phyloP scores from a whole-genome alignment of 2,113 vertebrate species.

The Cryptomyrus ogoouensis region DNA sequence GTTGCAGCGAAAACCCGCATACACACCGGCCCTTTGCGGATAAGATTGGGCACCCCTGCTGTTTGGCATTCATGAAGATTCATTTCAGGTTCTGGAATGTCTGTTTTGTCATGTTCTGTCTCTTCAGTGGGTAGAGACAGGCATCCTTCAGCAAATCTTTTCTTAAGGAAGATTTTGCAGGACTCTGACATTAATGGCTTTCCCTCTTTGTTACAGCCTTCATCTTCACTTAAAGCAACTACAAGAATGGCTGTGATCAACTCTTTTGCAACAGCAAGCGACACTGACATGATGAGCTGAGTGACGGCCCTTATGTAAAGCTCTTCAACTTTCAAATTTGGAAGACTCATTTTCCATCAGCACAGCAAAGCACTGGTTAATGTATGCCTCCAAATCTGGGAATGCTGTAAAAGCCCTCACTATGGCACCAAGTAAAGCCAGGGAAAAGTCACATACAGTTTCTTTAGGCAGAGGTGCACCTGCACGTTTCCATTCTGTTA shows the following conservation, averaged over 20 bases:
- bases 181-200: background rate
- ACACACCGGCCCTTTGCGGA: no score
- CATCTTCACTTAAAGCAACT: background rate
- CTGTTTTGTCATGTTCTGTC: background rate
- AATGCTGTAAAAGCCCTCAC: constrained; percentile 30
- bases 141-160: background rate
- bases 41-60: no score
- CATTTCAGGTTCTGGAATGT: background rate
- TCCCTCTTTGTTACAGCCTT: background rate
- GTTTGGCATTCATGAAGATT: background rate
- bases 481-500: constrained; percentile 23
- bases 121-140: background rate
- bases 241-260: background rate
- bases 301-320: constrained; percentile 6
- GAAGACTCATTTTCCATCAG: constrained; percentile 13
- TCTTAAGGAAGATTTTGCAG: background rate
- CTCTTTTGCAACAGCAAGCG: background rate
- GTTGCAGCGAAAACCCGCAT: no score
- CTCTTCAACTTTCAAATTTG: constrained; percentile 7
- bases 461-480: constrained; percentile 17
- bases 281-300: background rate
- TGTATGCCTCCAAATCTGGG: constrained; percentile 23
- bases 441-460: constrained; percentile 24
- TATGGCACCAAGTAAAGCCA: constrained; percentile 20
- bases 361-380: constrained; percentile 29